Conservation (phyloP, 2,113 vertebrate genomes). For the Coregonus clupeaformis region DNA sequence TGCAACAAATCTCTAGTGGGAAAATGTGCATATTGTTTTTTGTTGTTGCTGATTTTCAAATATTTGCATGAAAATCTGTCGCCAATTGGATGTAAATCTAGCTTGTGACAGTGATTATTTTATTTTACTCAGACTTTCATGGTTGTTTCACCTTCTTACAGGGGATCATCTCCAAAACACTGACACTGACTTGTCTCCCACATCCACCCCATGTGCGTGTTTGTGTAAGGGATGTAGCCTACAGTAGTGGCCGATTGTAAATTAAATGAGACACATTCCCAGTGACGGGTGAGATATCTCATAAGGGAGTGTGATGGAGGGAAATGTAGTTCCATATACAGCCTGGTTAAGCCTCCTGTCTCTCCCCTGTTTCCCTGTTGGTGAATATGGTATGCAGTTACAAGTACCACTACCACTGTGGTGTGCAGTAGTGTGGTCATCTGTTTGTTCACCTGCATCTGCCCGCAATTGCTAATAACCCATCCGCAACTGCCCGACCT, state of each 20-base stretch:
- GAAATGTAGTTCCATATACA: conserved; percentile 28
- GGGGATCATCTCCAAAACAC: too few relatives aligned
- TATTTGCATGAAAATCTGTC: too few relatives aligned
- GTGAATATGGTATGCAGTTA: conserved; percentile 25
- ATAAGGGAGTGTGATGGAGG: conserved; percentile 12
- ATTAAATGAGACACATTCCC: conserved; percentile 18
- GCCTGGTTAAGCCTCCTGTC: conserved; percentile 19
- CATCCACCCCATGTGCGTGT: too few relatives aligned
- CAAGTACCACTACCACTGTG: conserved; percentile 7
- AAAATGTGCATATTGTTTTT: too few relatives aligned
- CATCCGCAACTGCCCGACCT: too few relatives aligned
- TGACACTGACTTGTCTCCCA: too few relatives aligned
- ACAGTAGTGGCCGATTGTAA: conserved; percentile 1
- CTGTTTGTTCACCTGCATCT: too few relatives aligned
- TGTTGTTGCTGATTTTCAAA: too few relatives aligned
- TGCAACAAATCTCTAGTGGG: too few relatives aligned
- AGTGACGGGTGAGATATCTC: not conserved
- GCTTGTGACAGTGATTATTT: not conserved
- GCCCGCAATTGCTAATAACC: too few relatives aligned
- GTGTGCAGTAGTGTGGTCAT: not conserved
- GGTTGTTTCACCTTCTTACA: not conserved
- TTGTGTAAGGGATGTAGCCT: not conserved
- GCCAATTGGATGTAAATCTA: too few relatives aligned
- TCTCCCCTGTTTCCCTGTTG: not conserved
- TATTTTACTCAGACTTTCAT: too few relatives aligned